Evolutionary conservation across 2,113 vertebrate species (phyloP).

Genomic region (Hypocryptadius cinnamomeus): DNA sequence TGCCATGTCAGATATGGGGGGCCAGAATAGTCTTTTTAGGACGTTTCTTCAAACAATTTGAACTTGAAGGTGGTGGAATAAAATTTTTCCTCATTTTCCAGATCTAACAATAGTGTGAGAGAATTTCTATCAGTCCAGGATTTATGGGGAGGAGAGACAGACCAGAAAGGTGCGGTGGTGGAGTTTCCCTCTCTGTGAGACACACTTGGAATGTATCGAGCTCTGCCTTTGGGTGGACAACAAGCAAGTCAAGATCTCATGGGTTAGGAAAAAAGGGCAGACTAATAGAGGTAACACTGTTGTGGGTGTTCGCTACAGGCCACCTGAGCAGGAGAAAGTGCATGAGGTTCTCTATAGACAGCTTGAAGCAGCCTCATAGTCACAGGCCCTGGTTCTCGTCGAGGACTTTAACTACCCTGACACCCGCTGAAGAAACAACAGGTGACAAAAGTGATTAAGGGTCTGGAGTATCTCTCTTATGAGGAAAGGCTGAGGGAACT

Average conservation of each 20-base stretch:
- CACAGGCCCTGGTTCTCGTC: not conserved
- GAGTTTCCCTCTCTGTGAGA: not conserved
- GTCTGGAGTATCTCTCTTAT: not conserved
- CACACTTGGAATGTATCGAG: not conserved
- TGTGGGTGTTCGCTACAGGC: not conserved
- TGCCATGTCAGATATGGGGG: constrained; percentile 61
- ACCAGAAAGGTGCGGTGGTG: not conserved
- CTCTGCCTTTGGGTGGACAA: not conserved
- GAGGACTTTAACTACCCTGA: not conserved
- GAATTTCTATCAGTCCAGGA: not conserved
- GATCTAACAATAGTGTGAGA: not conserved
- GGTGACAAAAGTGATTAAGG: not conserved
- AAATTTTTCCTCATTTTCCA: not conserved
- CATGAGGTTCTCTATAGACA: not conserved
- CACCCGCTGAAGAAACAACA: not conserved
- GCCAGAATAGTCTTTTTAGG: not conserved
- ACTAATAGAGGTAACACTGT: not conserved
- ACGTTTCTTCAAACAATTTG: not conserved
- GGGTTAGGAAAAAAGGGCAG: not conserved
- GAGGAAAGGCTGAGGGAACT: not conserved
- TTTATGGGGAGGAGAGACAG: not conserved
- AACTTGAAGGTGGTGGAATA: constrained; percentile 1
- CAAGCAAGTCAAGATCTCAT: not conserved
- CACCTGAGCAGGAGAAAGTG: not conserved
- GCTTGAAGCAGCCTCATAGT: not conserved